Conservation (phyloP, 2,113 vertebrate genomes). For the Anoura caudifer region DNA sequence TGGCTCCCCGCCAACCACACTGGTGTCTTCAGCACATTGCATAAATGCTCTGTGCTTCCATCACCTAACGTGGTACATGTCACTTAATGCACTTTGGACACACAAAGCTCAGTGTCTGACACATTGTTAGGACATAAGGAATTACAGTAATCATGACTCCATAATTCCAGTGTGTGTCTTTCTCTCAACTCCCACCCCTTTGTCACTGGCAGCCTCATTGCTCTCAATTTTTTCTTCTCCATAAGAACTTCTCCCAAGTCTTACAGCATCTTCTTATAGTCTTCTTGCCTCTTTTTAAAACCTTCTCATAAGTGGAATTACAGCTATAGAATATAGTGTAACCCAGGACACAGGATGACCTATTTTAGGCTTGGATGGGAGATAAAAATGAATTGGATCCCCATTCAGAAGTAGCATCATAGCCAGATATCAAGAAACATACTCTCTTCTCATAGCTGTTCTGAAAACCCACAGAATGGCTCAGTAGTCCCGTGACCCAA, state of each 20-base stretch:
- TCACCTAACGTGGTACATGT: not conserved
- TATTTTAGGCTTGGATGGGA: not conserved
- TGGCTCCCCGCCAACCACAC: not conserved
- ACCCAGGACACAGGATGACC: not conserved
- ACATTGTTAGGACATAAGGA: not conserved
- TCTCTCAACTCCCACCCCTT: not conserved
- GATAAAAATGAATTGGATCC: not conserved
- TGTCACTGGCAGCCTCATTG: not conserved
- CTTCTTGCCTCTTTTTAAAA: not conserved
- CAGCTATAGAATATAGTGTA: not conserved
- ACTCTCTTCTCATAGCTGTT: not conserved
- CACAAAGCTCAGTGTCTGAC: not conserved
- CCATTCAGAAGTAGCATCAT: not conserved
- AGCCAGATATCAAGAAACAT: not conserved
- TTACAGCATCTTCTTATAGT: not conserved
- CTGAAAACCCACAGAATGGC: accelerated
- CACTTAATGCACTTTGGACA: not conserved
- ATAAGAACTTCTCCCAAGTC: not conserved
- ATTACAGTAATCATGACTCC: not conserved
- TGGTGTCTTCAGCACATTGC: not conserved
- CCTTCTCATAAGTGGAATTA: not conserved
- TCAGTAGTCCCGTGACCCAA: not conserved
- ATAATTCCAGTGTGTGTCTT: not conserved
- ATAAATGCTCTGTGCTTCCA: not conserved
- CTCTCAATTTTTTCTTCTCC: not conserved